Conservation (phyloP, 1,140 invertebrate genomes). For the Acyrthosiphon pisum region DNA sequence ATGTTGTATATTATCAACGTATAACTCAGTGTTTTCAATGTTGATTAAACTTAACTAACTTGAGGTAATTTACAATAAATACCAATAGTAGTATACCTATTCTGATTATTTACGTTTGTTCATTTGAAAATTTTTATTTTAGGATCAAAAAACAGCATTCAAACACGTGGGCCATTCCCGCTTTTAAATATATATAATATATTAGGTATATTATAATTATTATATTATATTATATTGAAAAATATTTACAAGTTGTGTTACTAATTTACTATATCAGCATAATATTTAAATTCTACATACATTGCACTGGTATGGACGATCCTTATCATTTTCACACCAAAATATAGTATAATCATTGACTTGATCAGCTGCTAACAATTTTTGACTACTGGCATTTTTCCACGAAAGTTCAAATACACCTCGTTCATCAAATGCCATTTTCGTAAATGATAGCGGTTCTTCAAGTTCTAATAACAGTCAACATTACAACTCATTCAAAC, state of each 20-base stretch:
- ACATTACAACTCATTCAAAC: conserved; percentile 35
- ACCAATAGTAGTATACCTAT: neutral
- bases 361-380: conserved; percentile 61
- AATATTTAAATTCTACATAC: conserved; percentile 62
- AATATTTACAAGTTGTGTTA: no score
- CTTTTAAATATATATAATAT: neutral
- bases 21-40: neutral
- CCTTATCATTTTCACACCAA: conserved; percentile 72
- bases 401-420: conserved; percentile 76
- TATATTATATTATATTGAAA: no score
- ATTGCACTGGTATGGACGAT: conserved; percentile 69
- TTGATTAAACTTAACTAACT: neutral
- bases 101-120: neutral
- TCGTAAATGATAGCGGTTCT: conserved; percentile 71
- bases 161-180: neutral
- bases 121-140: neutral
- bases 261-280: no score
- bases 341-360: conserved; percentile 75
- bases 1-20: neutral
- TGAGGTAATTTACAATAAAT: neutral
- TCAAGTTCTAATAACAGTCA: conserved; percentile 43
- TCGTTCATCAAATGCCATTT: conserved; percentile 70
- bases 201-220: no score
- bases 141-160: neutral
- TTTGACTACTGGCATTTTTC: conserved; percentile 65